phyloP scores from a whole-genome alignment of 1,140 invertebrate species.

The Rhynchophorus ferrugineus region DNA sequence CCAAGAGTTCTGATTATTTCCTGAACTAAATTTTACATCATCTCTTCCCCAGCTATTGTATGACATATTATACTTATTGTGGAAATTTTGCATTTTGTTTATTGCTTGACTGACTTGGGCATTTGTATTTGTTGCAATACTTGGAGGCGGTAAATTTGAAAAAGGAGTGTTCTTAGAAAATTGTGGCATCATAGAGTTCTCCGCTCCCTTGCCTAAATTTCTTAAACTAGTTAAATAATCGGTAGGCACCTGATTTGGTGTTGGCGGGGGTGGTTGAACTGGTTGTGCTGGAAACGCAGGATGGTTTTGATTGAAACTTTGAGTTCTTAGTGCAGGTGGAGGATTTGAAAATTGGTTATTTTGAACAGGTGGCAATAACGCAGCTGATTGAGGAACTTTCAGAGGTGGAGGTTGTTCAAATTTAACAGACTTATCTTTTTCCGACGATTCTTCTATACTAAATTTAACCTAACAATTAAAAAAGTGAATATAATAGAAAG shows the following conservation, averaged over 20 bases:
- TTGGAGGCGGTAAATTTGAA: slow-evolving; percentile 6
- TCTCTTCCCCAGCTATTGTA: slow-evolving; percentile 13
- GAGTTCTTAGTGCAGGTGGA: slow-evolving; percentile 18
- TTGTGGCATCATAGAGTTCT: slow-evolving; percentile 22
- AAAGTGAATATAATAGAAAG: neutral
- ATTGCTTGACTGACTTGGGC: slow-evolving; percentile 2
- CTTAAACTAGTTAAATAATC: slow-evolving; percentile 26
- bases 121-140: slow-evolving; percentile 1
- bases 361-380: neutral
- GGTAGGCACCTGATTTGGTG: slow-evolving; percentile 6
- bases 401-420: slow-evolving; percentile 11
- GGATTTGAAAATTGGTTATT: slow-evolving; percentile 15
- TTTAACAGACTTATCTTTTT: slow-evolving; percentile 27
- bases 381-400: neutral
- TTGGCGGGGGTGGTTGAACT: slow-evolving; percentile 3
- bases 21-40: slow-evolving; percentile 14
- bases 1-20: slow-evolving; percentile 8
- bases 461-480: slow-evolving; percentile 32
- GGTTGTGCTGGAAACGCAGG: slow-evolving; percentile 20
- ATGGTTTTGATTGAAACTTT: slow-evolving; percentile 28
- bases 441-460: slow-evolving; percentile 27
- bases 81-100: slow-evolving; percentile 12
- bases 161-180: slow-evolving; percentile 19
- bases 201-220: slow-evolving; percentile 25
- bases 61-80: slow-evolving; percentile 6